These are phyloP conservation scores for Anneissia japonica DNA, from an alignment of 35 echinoderm and acorn worm genomes.

Conservation along the genomic window DNA sequence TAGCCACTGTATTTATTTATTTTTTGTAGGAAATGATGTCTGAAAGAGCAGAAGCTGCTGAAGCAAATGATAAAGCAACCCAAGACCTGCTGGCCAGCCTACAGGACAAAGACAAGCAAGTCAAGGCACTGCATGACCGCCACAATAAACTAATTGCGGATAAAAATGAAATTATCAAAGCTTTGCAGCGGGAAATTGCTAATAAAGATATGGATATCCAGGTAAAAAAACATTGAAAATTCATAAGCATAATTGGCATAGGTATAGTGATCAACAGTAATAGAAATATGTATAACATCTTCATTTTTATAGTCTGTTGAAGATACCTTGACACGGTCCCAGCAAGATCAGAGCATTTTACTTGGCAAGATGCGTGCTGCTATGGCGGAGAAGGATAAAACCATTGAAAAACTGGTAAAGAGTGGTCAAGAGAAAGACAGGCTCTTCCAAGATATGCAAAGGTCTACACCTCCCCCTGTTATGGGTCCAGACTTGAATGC, in stretches of 20 bases:
- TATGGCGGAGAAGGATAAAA: slow-evolving; percentile 89
- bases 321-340: slow-evolving; percentile 56
- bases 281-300: background rate
- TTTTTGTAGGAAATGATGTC: slow-evolving; percentile 56
- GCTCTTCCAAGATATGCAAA: slow-evolving; percentile 65
- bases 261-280: background rate
- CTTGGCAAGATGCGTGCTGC: slow-evolving; percentile 73
- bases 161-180: slow-evolving; percentile 65
- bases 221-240: slow-evolving; percentile 48
- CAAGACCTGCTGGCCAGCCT: slow-evolving; percentile 62
- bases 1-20: too few relatives aligned
- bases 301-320: slow-evolving; percentile 39
- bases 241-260: background rate
- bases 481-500: background rate
- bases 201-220: slow-evolving; percentile 77
- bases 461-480: background rate
- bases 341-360: slow-evolving; percentile 65
- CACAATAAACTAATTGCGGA: slow-evolving; percentile 48
- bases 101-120: slow-evolving; percentile 75
- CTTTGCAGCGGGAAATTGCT: slow-evolving; percentile 63
- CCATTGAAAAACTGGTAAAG: slow-evolving; percentile 85
- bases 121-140: slow-evolving; percentile 74
- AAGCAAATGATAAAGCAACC: slow-evolving; percentile 59
- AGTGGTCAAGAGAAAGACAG: slow-evolving; percentile 81
- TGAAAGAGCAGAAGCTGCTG: slow-evolving; percentile 65